Conservation (phyloP, 2,888 invertebrate species). For the Mechanitis messenoides region DNA sequence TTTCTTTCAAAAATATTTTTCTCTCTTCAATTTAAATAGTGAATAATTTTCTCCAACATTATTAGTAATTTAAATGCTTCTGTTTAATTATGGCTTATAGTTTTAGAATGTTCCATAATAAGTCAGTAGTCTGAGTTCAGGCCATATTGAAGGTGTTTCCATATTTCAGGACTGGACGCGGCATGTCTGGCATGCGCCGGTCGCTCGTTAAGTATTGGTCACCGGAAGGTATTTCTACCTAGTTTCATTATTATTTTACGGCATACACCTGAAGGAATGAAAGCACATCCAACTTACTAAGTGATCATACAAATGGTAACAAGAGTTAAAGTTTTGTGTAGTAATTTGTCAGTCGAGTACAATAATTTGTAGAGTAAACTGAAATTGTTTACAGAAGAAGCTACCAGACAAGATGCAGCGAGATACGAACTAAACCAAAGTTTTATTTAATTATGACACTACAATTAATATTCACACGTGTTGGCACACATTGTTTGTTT, state of each 20-base stretch:
- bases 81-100: slow-evolving; percentile 31
- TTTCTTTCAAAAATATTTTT: slow-evolving; percentile 20
- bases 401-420: slow-evolving; percentile 6
- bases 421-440: slow-evolving; percentile 6
- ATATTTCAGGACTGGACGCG: slow-evolving; percentile 55
- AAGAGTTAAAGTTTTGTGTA: slow-evolving; percentile 2
- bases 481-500: slow-evolving; percentile 45
- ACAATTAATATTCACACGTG: slow-evolving; percentile 45
- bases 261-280: slow-evolving; percentile 26
- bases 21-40: slow-evolving; percentile 27
- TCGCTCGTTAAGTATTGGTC: slow-evolving; percentile 51
- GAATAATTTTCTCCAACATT: slow-evolving; percentile 24
- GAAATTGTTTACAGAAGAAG: slow-evolving; percentile 8
- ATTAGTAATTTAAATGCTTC: slow-evolving; percentile 28
- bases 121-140: slow-evolving; percentile 33
- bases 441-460: slow-evolving; percentile 47
- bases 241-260: slow-evolving; percentile 61
- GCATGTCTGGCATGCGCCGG: slow-evolving; percentile 54
- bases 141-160: slow-evolving; percentile 45
- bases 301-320: slow-evolving; percentile 15
- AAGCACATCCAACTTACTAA: slow-evolving; percentile 14
- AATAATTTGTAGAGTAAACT: too few species aligned
- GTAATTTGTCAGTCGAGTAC: too few species aligned
- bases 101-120: slow-evolving; percentile 49
- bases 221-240: slow-evolving; percentile 49